Evolutionary conservation across 2,797 vertebrate species (phyloP).

Genomic region (Pangasius macronema): DNA sequence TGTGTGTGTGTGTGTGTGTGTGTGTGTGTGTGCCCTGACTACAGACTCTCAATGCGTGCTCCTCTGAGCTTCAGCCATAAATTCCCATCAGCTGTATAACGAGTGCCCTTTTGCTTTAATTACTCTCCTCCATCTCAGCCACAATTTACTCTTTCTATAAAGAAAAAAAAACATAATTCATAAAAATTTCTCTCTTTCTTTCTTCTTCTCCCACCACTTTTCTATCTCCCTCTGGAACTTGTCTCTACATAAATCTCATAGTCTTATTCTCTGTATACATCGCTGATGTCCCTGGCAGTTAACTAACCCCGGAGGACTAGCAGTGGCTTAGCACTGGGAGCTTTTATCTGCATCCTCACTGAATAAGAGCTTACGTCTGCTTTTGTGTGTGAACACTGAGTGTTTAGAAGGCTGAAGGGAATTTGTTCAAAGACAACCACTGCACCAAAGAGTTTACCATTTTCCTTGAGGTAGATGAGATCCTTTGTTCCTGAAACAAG

Average conservation of each 20-base stretch:
- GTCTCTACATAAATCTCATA: not conserved
- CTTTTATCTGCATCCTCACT: constrained; percentile 27
- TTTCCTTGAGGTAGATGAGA: not conserved
- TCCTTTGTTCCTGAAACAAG: constrained; percentile 9
- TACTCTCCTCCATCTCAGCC: constrained; percentile 73
- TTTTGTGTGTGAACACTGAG: constrained; percentile 38
- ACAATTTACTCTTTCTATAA: constrained; percentile 73
- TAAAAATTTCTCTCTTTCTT: not conserved
- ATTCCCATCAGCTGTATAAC: constrained; percentile 74
- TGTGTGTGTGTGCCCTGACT: constrained; percentile 18
- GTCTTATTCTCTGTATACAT: constrained; percentile 41
- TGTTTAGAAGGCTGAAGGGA: constrained; percentile 33
- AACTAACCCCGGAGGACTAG: constrained; percentile 47
- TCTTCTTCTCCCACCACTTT: not conserved
- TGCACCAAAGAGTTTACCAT: constrained; percentile 11
- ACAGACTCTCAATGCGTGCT: not conserved
- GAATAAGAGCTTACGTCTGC: constrained; percentile 36
- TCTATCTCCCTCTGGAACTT: constrained; percentile 18
- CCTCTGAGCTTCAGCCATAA: constrained; percentile 60
- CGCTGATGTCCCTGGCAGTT: constrained; percentile 38
- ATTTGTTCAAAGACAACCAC: constrained; percentile 24
- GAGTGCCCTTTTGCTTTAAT: constrained; percentile 78
- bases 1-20: constrained; percentile 36
- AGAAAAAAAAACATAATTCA: constrained; percentile 20
- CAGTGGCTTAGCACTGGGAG: constrained; percentile 42